phyloP scores from a whole-genome alignment of 2,113 vertebrate genomes.

The Ctenomys sociabilis region DNA sequence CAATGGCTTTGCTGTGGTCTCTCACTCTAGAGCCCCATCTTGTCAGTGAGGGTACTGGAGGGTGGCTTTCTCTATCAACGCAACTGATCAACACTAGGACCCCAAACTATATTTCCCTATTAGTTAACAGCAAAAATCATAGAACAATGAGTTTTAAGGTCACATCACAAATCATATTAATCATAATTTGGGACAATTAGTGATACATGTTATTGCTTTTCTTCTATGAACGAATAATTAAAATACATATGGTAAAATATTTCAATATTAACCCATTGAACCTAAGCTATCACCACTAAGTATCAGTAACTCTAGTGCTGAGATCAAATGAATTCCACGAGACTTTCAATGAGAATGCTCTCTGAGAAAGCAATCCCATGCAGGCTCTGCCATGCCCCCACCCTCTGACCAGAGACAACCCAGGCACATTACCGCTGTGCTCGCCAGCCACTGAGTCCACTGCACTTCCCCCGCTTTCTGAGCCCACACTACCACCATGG shows the following conservation, averaged over 20 bases:
- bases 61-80: neutral
- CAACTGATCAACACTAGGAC: neutral
- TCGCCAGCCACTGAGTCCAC: slow-evolving; percentile 98
- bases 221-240: neutral
- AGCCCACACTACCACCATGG: slow-evolving; percentile 98
- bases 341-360: neutral
- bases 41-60: neutral
- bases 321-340: neutral
- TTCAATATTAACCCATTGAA: neutral
- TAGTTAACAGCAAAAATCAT: neutral
- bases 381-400: neutral
- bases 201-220: neutral
- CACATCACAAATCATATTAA: neutral
- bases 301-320: neutral
- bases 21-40: neutral
- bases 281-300: neutral
- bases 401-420: slow-evolving; percentile 51
- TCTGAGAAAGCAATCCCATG: neutral
- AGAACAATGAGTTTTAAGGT: neutral
- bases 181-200: neutral
- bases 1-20: neutral
- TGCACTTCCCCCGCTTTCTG: slow-evolving; percentile 97
- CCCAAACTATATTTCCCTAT: neutral
- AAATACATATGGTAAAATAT: neutral
- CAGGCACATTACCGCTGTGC: slow-evolving; percentile 92